These are phyloP conservation scores for Ophion obscuratus DNA, from an alignment of 2,888 invertebrate species.

Conservation along the genomic window DNA sequence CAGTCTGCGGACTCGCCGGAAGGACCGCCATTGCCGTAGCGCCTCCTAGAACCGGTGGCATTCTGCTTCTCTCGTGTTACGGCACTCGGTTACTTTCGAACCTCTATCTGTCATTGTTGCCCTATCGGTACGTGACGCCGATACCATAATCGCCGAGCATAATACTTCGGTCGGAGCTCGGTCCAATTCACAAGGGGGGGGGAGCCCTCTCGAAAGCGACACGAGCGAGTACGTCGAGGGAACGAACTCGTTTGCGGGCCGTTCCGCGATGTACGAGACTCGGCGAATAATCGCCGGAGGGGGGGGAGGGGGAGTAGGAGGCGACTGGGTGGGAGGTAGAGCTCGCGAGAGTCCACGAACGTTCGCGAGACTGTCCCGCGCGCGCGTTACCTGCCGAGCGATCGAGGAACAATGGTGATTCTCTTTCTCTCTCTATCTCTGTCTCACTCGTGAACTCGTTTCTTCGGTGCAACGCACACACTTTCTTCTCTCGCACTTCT, in stretches of 20 bases:
- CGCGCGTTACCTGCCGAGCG: constrained; percentile 56
- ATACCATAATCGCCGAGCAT: too few relatives aligned
- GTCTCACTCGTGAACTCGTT: constrained; percentile 58
- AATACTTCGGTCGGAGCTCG: too few relatives aligned
- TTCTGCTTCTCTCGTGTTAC: constrained; percentile 68
- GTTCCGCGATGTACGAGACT: background rate
- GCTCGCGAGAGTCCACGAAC: constrained; percentile 55
- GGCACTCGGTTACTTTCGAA: too few relatives aligned
- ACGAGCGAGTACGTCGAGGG: background rate
- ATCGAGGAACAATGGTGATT: constrained; percentile 63
- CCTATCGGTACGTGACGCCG: too few relatives aligned
- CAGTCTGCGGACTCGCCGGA: constrained; percentile 84
- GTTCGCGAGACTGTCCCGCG: constrained; percentile 50
- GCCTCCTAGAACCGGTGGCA: constrained; percentile 84
- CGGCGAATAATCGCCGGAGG: background rate
- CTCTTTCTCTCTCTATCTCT: constrained; percentile 63
- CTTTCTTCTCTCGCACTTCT: constrained; percentile 32
- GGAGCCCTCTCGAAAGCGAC: too few relatives aligned
- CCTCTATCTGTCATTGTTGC: too few relatives aligned
- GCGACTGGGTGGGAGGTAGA: constrained; percentile 17
- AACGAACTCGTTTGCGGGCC: constrained; percentile 6
- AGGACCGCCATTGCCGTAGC: constrained; percentile 83
- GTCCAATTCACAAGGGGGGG: too few relatives aligned
- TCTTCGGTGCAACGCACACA: constrained; percentile 60
- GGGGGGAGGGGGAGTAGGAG: background rate